These are phyloP conservation scores for Acridotheres tristis DNA, from an alignment of 2,797 vertebrate species.

Conservation along the genomic window DNA sequence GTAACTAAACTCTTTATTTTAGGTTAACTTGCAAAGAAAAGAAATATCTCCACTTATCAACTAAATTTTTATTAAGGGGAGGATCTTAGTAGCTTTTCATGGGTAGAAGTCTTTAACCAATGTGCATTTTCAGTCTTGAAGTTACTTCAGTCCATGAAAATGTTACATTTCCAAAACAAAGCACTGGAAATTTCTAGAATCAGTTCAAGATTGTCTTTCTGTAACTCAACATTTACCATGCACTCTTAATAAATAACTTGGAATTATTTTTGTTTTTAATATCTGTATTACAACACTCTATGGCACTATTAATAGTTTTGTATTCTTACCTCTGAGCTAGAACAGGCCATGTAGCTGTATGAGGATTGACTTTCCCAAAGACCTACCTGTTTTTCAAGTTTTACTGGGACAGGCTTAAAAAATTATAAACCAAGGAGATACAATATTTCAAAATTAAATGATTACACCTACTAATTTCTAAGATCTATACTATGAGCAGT, in stretches of 20 bases:
- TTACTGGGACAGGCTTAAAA: slow-evolving; percentile 4
- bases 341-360: background rate
- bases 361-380: background rate
- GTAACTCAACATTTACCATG: background rate
- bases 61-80: slow-evolving; percentile 2
- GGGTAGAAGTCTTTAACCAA: background rate
- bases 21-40: background rate
- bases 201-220: background rate
- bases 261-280: slow-evolving; percentile 8
- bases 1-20: background rate
- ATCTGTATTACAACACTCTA: background rate
- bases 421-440: slow-evolving; percentile 22
- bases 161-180: background rate
- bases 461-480: background rate
- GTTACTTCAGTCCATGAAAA: background rate
- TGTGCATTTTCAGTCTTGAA: background rate
- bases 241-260: background rate
- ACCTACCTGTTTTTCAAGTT: background rate
- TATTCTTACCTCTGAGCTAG: background rate
- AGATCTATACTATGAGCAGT: background rate
- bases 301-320: background rate
- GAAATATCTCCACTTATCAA: background rate
- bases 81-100: background rate
- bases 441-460: background rate
- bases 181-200: background rate